Percentiles rank a stretch among this genome's conserved stretches.
Conservation (phyloP, 2,888 invertebrate species). For the Cybosia mesomella region DNA sequence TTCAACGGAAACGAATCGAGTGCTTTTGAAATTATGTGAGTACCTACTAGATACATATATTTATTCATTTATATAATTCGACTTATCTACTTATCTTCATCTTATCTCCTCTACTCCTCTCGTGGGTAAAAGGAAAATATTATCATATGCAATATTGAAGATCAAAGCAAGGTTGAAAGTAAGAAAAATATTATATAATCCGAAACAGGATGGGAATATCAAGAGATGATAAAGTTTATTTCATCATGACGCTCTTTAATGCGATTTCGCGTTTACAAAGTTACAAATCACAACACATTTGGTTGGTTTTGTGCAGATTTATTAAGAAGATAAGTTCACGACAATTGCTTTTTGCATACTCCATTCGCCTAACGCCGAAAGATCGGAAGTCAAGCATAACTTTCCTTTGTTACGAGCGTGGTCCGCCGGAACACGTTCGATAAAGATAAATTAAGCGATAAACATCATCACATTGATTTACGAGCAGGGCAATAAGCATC, state of each 20-base stretch:
- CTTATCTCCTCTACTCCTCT: slow-evolving; percentile 17
- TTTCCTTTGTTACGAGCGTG: slow-evolving; percentile 34
- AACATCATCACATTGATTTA: slow-evolving; percentile 60
- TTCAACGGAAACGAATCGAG: slow-evolving; percentile 32
- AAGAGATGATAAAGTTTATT: slow-evolving; percentile 2
- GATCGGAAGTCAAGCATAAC: slow-evolving; percentile 36
- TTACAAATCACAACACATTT: slow-evolving; percentile 4
- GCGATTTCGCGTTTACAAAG: slow-evolving; percentile 3
- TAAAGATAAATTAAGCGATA: slow-evolving; percentile 63
- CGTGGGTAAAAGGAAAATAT: slow-evolving; percentile 33
- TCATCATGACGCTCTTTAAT: slow-evolving; percentile 2
- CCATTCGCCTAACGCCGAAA: slow-evolving; percentile 28
- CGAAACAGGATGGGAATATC: slow-evolving; percentile 23
- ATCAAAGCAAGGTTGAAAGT: slow-evolving; percentile 37
- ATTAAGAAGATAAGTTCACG: slow-evolving; percentile 14
- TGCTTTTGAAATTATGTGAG: slow-evolving; percentile 27
- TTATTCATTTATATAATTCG: not conserved
- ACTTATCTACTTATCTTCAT: not conserved
- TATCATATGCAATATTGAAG: slow-evolving; percentile 36
- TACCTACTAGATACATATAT: slow-evolving; percentile 7
- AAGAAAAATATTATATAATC: slow-evolving; percentile 30
- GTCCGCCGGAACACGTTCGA: slow-evolving; percentile 49
- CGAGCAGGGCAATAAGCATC: slow-evolving; percentile 52
- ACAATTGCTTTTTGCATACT: slow-evolving; percentile 20
- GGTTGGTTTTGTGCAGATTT: slow-evolving; percentile 14